phyloP scores from a whole-genome alignment of 2,797 vertebrate species.

The Bucorvus abyssinicus region DNA sequence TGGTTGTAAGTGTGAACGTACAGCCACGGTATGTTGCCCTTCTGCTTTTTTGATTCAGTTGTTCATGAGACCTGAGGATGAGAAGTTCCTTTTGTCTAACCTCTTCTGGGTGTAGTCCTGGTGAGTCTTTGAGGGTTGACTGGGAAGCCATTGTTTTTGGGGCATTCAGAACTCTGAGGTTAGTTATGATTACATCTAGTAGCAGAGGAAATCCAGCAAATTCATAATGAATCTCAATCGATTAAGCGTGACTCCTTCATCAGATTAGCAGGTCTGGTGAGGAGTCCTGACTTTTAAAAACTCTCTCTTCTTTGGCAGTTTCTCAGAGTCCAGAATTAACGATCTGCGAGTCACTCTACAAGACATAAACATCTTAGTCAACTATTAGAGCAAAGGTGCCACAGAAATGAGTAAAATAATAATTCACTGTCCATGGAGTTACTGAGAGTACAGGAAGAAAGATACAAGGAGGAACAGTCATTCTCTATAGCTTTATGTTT shows the following conservation, averaged over 20 bases:
- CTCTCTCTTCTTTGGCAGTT: not conserved
- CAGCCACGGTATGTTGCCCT: accelerated
- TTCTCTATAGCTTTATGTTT: not conserved
- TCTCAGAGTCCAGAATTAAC: not conserved
- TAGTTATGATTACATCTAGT: not conserved
- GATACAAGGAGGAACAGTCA: not conserved
- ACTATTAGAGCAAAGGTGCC: not conserved
- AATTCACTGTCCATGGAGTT: not conserved
- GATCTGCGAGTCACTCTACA: not conserved
- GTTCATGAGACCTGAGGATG: not conserved
- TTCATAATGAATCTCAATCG: not conserved
- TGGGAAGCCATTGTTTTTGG: not conserved
- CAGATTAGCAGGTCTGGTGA: not conserved
- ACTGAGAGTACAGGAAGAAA: not conserved
- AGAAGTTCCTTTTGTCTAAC: not conserved
- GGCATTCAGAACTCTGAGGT: not conserved
- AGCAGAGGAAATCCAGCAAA: not conserved
- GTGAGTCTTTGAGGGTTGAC: not conserved
- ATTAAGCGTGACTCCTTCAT: not conserved
- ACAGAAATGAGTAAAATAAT: not conserved
- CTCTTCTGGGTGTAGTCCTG: not conserved
- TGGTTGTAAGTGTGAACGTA: too few relatives aligned
- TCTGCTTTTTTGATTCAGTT: not conserved
- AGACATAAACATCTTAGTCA: not conserved
- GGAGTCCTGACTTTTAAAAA: not conserved